A percentile compares a stretch with the other conserved stretches of the same genome.
phyloP scores from a whole-genome alignment of 2,797 vertebrate species.

The Eutrigla gurnardus region DNA sequence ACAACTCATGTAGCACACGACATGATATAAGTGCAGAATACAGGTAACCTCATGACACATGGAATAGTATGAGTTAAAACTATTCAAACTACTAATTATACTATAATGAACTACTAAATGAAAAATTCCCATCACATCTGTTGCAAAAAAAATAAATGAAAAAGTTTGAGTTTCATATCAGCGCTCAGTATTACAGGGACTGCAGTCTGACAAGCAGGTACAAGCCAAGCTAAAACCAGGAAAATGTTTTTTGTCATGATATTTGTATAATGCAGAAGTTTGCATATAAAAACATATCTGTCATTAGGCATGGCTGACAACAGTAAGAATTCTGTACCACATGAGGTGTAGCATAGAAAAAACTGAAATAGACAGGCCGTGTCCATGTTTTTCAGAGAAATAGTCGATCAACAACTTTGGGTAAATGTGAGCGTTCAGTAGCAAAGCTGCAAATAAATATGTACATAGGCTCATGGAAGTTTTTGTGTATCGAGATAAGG shows the following conservation, averaged over 20 bases:
- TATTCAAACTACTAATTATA: no score
- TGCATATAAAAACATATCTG: slow-evolving; percentile 19
- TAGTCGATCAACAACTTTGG: slow-evolving; percentile 48
- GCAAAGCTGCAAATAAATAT: slow-evolving; percentile 47
- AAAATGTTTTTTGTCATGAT: neutral
- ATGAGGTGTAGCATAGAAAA: neutral
- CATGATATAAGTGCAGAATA: no score
- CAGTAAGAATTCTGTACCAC: neutral
- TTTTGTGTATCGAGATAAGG: slow-evolving; percentile 49
- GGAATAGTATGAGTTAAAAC: no score
- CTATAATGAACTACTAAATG: no score
- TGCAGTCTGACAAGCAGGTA: slow-evolving; percentile 18
- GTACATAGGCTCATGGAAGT: slow-evolving; percentile 43
- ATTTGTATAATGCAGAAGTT: neutral
- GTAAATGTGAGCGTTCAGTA: slow-evolving; percentile 56
- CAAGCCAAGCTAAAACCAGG: slow-evolving; percentile 19
- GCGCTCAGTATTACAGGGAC: neutral
- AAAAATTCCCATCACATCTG: no score
- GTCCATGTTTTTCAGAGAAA: no score
- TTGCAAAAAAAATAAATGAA: no score
- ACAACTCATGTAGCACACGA: no score
- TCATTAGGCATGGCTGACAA: neutral
- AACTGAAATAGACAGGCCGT: slow-evolving; percentile 1
- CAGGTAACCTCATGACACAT: no score
- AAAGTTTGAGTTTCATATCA: neutral